phyloP scores from a whole-genome alignment of 2,888 invertebrate genomes.

The Acleris literana region DNA sequence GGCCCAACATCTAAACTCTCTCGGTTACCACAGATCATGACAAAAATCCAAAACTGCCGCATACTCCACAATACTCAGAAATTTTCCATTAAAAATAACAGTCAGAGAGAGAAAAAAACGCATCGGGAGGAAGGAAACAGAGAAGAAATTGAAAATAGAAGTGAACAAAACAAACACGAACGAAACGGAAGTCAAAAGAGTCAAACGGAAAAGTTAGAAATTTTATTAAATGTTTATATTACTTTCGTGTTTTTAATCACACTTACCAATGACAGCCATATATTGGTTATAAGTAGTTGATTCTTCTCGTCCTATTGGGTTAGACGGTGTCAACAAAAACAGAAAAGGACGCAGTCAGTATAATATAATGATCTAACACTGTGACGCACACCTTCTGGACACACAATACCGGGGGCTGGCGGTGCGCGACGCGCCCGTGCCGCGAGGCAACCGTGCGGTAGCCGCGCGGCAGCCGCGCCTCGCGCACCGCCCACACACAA shows the following conservation, averaged over 20 bases:
- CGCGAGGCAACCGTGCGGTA: conserved; percentile 50
- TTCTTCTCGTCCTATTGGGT: conserved; percentile 96
- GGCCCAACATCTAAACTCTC: conserved; percentile 60
- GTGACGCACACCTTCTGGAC: conserved; percentile 67
- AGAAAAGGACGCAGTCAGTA: conserved; percentile 85
- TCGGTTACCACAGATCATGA: conserved; percentile 45
- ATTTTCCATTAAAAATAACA: conserved; percentile 69
- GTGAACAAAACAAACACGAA: conserved; percentile 48
- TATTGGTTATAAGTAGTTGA: conserved; percentile 97
- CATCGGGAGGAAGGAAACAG: conserved; percentile 54
- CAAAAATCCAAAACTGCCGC: conserved; percentile 70
- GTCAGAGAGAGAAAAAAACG: conserved; percentile 60
- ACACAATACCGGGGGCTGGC: conserved; percentile 61
- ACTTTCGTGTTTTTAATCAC: conserved; percentile 81
- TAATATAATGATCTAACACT: conserved; percentile 73
- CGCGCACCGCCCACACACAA: conserved; percentile 70
- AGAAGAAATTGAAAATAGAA: conserved; percentile 54
- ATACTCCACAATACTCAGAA: conserved; percentile 81
- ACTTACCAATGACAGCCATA: conserved; percentile 98
- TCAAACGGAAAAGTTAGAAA: conserved; percentile 68
- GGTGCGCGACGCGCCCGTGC: conserved; percentile 48
- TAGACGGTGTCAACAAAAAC: conserved; percentile 88
- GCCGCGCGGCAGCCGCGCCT: conserved; percentile 53
- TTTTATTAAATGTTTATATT: conserved; percentile 79
- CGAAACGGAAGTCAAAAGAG: conserved; percentile 54